Evolutionary conservation across 2,113 vertebrate species (phyloP), one percentile per base, ranked within the genome.

Genomic region (Stigmatopora argus): DNA sequence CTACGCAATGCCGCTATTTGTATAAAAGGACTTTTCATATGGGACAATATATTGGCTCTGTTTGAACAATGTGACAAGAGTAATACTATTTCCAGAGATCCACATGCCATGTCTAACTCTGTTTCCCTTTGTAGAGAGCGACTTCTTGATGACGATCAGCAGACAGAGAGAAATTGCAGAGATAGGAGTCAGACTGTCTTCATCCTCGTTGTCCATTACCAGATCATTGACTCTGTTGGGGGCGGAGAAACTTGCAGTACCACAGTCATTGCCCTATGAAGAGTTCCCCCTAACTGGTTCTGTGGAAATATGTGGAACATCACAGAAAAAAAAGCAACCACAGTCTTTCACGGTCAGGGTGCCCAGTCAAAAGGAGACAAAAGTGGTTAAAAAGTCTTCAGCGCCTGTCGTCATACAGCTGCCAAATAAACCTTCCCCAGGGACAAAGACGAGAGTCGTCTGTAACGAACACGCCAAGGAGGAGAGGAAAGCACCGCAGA

Each of bases 101-200:
- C 18, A 61, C 12, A 44, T 45, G 13, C 41, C 13, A 3, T 21
- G 59, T 61, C 6, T 61, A 21, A 61, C 15, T 61, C 6, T 46
- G 6, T 45, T 46, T 38, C 44, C 59, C 34, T 56, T 45, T 45
- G 19, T 38, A 61, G 59, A 61, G 59, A 61, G 41, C 19, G 59
- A 61, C 59, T 61, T 61, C 41, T 8, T 61, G 59, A 15, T 61
- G 41, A 44, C 38, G 5, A 44, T 61, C 59, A 61, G 59, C 59
- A 45, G 41, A 61, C 59, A 45, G 44, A 14, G 41, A 61, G 38
- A 61, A 61, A 46, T 23, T 10, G 59, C 38, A 45, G 41, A 61
- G 41, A 15, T 44, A 17, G 41, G n/a, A 61, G 41, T 61, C 12
- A 45, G 59, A 45, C 44, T 61, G 59, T 45, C 59, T 44, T 15